Percentiles rank a stretch among this genome's conserved stretches.
These are phyloP conservation scores for Naja naja DNA, from an alignment of 2,113 vertebrate genomes.

Conservation along the genomic window DNA sequence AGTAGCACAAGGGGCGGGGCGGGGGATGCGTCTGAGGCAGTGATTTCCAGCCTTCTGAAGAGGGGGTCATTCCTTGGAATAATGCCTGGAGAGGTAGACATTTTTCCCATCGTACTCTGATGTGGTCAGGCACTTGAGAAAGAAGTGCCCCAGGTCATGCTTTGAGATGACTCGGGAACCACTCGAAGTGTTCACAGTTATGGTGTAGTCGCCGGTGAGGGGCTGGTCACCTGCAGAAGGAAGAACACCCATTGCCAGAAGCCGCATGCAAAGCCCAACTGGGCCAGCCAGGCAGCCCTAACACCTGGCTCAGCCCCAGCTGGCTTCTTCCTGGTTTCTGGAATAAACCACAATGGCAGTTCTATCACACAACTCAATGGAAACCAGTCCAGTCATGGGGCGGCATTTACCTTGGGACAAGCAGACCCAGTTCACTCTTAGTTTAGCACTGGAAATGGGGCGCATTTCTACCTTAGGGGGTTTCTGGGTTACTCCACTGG, in stretches of 20 bases:
- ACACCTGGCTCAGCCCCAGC: not conserved
- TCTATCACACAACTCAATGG: not conserved
- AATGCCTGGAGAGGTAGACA: constrained; percentile 79
- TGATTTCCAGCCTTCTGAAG: not conserved
- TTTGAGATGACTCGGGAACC: constrained; percentile 84
- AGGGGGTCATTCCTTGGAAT: constrained; percentile 45
- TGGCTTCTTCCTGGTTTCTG: not conserved
- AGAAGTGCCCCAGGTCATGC: constrained; percentile 86
- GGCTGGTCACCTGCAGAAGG: constrained; percentile 74
- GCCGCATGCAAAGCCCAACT: not conserved
- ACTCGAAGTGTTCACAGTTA: constrained; percentile 66
- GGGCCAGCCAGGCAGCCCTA: not conserved
- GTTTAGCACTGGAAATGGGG: not conserved
- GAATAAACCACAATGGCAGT: not conserved
- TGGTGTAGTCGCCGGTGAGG: constrained; percentile 76
- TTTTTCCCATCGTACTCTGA: constrained; percentile 77
- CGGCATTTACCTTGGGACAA: not conserved
- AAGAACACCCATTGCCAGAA: not conserved
- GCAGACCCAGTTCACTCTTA: not conserved
- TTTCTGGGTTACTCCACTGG: not conserved
- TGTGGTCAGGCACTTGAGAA: constrained; percentile 82
- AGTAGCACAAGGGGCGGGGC: not conserved
- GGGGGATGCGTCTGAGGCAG: not conserved
- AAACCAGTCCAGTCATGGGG: not conserved
- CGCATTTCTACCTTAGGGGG: not conserved